phyloP scores from a whole-genome alignment of 2,888 invertebrate species.

The Malachius bipustulatus region DNA sequence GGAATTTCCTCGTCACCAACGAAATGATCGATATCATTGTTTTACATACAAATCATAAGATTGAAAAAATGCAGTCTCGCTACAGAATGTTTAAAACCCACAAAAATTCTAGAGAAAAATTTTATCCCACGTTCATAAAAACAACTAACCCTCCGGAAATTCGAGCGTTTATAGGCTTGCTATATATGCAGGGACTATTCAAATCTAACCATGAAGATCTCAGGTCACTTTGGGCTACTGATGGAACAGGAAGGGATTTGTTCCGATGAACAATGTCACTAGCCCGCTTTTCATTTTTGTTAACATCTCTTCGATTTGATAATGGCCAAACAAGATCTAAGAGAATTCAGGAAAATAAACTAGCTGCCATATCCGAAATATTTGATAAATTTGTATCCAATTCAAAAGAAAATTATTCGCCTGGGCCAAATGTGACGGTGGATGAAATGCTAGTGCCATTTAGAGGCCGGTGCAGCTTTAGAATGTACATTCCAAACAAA shows the following conservation, averaged over 20 bases:
- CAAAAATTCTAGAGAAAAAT: slow-evolving; percentile 4
- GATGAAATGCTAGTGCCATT: slow-evolving; percentile 18
- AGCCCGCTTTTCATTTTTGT: slow-evolving; percentile 14
- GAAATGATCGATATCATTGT: slow-evolving; percentile 7
- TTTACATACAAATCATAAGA: slow-evolving; percentile 7
- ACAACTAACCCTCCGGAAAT: slow-evolving; percentile 12
- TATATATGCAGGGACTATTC: slow-evolving; percentile 17
- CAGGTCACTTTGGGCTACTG: too few relatives aligned
- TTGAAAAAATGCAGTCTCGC: not conserved
- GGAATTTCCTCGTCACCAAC: slow-evolving; percentile 1
- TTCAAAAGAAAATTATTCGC: slow-evolving; percentile 13
- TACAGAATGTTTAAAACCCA: slow-evolving; percentile 9
- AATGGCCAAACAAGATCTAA: slow-evolving; percentile 12
- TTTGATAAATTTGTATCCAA: slow-evolving; percentile 15
- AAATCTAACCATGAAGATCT: slow-evolving; percentile 19
- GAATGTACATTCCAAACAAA: slow-evolving; percentile 19
- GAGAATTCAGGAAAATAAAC: slow-evolving; percentile 13
- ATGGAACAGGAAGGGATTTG: slow-evolving; percentile 17
- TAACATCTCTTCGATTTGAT: slow-evolving; percentile 16
- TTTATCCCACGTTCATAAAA: slow-evolving; percentile 7
- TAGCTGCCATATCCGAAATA: slow-evolving; percentile 15
- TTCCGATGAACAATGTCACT: slow-evolving; percentile 16
- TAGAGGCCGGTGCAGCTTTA: slow-evolving; percentile 16
- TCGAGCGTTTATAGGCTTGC: slow-evolving; percentile 17
- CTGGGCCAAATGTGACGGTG: slow-evolving; percentile 14